Evolutionary conservation across 2,888 invertebrate species (phyloP).

Genomic region (Thysanoteuthis rhombus): DNA sequence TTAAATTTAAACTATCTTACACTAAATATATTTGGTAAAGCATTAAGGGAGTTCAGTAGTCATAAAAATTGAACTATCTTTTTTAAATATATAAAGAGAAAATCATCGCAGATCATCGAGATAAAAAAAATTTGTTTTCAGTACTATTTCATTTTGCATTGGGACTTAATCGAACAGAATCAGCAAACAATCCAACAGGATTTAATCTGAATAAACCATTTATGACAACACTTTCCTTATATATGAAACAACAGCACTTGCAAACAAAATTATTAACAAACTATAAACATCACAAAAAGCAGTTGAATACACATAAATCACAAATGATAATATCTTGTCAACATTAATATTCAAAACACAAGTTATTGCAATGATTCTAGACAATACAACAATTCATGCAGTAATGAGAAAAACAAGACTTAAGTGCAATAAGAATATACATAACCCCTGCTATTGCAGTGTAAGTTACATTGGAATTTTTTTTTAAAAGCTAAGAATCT

Average conservation of each 20-base stretch:
- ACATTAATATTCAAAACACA: background rate
- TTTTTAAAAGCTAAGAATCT: background rate
- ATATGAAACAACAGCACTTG: background rate
- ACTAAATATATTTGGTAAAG: too few species aligned
- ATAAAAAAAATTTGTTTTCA: background rate
- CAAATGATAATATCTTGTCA: background rate
- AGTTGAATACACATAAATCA: background rate
- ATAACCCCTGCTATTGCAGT: background rate
- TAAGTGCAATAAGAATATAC: background rate
- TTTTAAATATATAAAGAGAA: background rate
- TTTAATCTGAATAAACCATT: background rate
- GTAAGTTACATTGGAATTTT: background rate
- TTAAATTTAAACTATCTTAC: too few species aligned
- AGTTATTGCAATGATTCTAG: background rate
- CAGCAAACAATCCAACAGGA: background rate
- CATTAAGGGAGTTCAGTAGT: too few species aligned
- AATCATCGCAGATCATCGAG: background rate
- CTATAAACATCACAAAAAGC: background rate
- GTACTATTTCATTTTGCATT: too few species aligned
- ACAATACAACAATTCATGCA: constrained; percentile 1
- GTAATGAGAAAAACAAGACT: background rate
- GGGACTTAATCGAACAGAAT: background rate
- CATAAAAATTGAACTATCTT: too few species aligned
- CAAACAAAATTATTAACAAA: background rate
- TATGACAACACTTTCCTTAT: background rate